Evolutionary conservation across 2,113 vertebrate species (phyloP).

Genomic region (Daubentonia madagascariensis): DNA sequence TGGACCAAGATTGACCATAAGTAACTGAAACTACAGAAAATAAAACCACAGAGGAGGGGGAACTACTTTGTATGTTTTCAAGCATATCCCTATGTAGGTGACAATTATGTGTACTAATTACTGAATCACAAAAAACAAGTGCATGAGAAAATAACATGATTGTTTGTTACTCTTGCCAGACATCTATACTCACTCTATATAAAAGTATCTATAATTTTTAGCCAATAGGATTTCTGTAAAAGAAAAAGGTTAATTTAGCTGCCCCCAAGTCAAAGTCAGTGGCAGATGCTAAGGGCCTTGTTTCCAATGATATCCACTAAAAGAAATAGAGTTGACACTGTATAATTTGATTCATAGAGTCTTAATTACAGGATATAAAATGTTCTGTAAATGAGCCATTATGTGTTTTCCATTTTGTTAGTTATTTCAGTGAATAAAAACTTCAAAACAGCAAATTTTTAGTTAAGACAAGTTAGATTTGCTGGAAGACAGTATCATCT

Average conservation of each 20-base stretch:
- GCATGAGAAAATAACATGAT: background rate
- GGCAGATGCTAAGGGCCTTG: slow-evolving; percentile 35
- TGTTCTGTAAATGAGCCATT: slow-evolving; percentile 62
- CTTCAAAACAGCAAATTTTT: slow-evolving; percentile 54
- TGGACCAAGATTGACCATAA: background rate
- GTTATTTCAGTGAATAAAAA: slow-evolving; percentile 56
- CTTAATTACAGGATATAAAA: slow-evolving; percentile 72
- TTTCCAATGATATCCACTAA: slow-evolving; percentile 40
- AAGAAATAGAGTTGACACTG: slow-evolving; percentile 44
- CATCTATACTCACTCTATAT: background rate
- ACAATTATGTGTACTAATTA: slow-evolving; percentile 44
- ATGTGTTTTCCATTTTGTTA: slow-evolving; percentile 57
- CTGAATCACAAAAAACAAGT: slow-evolving; percentile 35
- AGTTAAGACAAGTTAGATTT: slow-evolving; percentile 51
- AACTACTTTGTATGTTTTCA: background rate
- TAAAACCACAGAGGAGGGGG: background rate
- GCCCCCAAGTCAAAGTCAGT: background rate
- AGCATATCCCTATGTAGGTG: background rate
- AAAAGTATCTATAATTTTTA: slow-evolving; percentile 42
- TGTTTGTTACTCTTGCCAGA: background rate
- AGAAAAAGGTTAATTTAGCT: slow-evolving; percentile 5
- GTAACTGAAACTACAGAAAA: background rate
- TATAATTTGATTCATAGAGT: slow-evolving; percentile 59
- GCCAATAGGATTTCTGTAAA: background rate
- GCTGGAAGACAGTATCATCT: background rate